Evolutionary conservation across 2,888 invertebrate species (phyloP).

Genomic region (Campoplex nolae): DNA sequence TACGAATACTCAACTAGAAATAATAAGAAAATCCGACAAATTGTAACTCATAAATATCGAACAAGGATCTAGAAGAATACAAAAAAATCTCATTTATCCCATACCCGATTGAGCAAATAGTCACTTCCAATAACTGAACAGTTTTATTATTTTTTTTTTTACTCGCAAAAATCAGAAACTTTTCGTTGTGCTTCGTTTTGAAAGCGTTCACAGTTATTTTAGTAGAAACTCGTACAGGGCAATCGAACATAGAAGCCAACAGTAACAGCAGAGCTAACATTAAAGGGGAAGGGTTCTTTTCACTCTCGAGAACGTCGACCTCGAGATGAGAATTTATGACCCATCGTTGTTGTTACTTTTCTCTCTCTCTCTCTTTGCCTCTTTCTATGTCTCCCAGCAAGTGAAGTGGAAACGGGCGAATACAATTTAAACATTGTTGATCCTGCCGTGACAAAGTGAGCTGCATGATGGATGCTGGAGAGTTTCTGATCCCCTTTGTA

Average conservation of each 20-base stretch:
- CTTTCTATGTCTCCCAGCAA: conserved; percentile 36
- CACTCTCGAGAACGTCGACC: conserved; percentile 48
- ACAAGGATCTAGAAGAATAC: not conserved
- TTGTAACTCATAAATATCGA: not conserved
- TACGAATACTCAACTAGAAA: not conserved
- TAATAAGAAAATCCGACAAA: not conserved
- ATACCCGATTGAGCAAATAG: not conserved
- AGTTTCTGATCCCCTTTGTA: conserved; percentile 41
- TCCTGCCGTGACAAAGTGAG: conserved; percentile 80
- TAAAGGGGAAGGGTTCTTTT: conserved; percentile 68
- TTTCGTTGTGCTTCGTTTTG: not conserved
- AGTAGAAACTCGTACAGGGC: conserved; percentile 5
- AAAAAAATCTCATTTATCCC: not conserved
- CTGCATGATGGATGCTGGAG: conserved; percentile 78
- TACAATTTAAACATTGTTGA: conserved; percentile 81
- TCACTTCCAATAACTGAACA: not conserved
- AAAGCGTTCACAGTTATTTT: not conserved
- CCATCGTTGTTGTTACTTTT: conserved; percentile 31
- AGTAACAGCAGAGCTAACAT: conserved; percentile 54
- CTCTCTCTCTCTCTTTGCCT: conserved; percentile 14
- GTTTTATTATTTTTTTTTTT: not conserved
- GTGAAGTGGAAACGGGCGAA: conserved; percentile 71
- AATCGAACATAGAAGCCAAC: conserved; percentile 19
- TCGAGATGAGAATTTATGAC: conserved; percentile 71
- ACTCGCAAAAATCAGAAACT: not conserved